Evolutionary conservation across 2,888 invertebrate species (phyloP).

Genomic region (Rhamnusium bicolor): DNA sequence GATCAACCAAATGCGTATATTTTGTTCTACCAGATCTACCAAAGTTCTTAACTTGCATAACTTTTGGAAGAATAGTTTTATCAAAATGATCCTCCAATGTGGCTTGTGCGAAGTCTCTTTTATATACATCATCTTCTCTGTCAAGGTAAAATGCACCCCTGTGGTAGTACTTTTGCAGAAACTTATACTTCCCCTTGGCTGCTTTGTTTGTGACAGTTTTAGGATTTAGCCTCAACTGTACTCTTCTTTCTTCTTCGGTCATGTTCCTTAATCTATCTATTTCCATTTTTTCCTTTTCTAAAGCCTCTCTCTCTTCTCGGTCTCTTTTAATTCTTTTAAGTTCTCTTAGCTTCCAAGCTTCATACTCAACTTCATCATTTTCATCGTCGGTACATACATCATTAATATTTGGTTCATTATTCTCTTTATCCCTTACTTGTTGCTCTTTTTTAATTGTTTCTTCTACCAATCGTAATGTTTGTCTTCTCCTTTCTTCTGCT

Average conservation of each 20-base stretch:
- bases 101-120: constrained; percentile 65
- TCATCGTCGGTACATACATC: constrained; percentile 96
- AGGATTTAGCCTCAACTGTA: constrained; percentile 91
- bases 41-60: constrained; percentile 99
- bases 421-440: constrained; percentile 76
- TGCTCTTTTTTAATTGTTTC: constrained; percentile 90
- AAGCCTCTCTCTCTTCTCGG: constrained; percentile 92
- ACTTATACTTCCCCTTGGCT: constrained; percentile 98
- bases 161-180: constrained; percentile 99
- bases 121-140: constrained; percentile 87
- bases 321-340: constrained; percentile 96
- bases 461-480: constrained; percentile 92
- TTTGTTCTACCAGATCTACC: constrained; percentile 98
- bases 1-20: constrained; percentile 98
- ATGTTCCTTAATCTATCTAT: constrained; percentile 92
- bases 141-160: constrained; percentile 99
- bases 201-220: constrained; percentile 95
- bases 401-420: constrained; percentile 84
- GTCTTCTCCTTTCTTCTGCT: constrained; percentile 90
- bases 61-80: constrained; percentile 98
- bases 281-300: constrained; percentile 90
- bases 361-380: constrained; percentile 96
- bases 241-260: constrained; percentile 96
- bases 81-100: constrained; percentile 99
- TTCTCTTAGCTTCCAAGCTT: constrained; percentile 98